These are phyloP conservation scores for Sphaeridia pumilis DNA, from an alignment of 2,888 invertebrate species.

Conservation along the genomic window DNA sequence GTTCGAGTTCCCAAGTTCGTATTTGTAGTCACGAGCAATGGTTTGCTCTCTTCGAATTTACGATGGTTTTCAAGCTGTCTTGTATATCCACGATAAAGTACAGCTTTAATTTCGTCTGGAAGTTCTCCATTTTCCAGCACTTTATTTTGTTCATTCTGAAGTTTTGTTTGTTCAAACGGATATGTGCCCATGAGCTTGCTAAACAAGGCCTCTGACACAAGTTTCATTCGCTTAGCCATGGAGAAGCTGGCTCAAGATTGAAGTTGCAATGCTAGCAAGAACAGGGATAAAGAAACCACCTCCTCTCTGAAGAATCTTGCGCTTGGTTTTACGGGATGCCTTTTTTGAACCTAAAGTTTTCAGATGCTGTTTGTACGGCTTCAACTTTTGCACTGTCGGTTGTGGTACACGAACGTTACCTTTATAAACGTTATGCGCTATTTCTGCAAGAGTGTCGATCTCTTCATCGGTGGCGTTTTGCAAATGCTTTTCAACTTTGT, in stretches of 20 bases:
- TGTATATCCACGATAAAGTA: too few relatives aligned
- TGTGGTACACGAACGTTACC: slow-evolving; percentile 3
- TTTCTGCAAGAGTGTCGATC: slow-evolving; percentile 3
- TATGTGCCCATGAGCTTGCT: not conserved
- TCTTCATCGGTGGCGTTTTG: slow-evolving; percentile 1
- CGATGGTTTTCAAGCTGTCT: not conserved
- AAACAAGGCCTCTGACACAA: slow-evolving; percentile 7
- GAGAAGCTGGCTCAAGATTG: not conserved
- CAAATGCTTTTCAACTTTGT: not conserved
- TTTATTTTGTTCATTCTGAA: not conserved
- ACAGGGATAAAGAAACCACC: slow-evolving; percentile 8
- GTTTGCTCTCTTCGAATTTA: not conserved
- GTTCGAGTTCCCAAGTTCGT: not conserved
- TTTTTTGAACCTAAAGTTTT: not conserved
- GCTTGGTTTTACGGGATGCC: not conserved
- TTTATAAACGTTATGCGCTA: slow-evolving; percentile 2
- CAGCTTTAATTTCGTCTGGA: slow-evolving; percentile 3
- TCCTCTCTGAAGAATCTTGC: slow-evolving; percentile 5
- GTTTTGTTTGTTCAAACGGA: not conserved
- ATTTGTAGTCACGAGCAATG: not conserved
- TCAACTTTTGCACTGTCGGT: slow-evolving; percentile 3
- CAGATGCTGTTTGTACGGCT: slow-evolving; percentile 6
- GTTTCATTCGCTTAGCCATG: slow-evolving; percentile 12
- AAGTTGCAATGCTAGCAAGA: not conserved
- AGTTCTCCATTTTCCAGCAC: not conserved